Conservation (phyloP, 2,113 vertebrate genomes). For the Ondatra zibethicus region DNA sequence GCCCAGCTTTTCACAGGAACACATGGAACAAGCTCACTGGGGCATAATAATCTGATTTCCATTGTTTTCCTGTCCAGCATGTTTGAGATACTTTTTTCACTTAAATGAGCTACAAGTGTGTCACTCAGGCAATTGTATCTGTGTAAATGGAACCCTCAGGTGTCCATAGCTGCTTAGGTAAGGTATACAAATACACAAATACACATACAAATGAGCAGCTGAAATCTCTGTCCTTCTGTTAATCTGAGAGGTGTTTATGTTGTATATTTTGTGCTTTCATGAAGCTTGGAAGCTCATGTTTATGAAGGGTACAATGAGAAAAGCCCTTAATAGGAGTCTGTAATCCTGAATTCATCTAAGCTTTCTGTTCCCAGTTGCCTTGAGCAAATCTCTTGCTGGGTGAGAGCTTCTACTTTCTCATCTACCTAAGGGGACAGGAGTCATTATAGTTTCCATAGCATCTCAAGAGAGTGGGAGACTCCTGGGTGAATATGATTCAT, state of each 20-base stretch:
- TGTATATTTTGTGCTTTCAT: constrained; percentile 45
- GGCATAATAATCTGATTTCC: background rate
- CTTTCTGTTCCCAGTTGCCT: constrained; percentile 43
- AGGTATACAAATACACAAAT: background rate
- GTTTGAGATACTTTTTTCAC: constrained; percentile 26
- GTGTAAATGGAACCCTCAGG: constrained; percentile 9
- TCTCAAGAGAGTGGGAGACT: constrained; percentile 1
- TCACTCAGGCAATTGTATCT: background rate
- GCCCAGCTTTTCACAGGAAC: background rate
- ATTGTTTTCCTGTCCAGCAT: background rate
- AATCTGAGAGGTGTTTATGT: constrained; percentile 60
- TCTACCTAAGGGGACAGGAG: constrained; percentile 6
- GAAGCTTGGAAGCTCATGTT: constrained; percentile 59
- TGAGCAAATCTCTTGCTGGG: constrained; percentile 53
- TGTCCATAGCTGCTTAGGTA: constrained; percentile 27
- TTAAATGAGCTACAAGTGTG: background rate
- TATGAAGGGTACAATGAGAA: constrained; percentile 59
- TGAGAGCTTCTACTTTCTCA: constrained; percentile 50
- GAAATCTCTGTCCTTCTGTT: constrained; percentile 54
- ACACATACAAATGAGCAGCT: constrained; percentile 14
- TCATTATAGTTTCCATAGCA: constrained; percentile 7
- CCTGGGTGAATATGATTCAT: background rate
- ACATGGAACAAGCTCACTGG: background rate
- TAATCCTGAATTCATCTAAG: constrained; percentile 48
- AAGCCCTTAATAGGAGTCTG: background rate